Evolutionary conservation across 2,888 invertebrate species (phyloP), one percentile per base, ranked within the genome.

Genomic region (Smittia sp.): DNA sequence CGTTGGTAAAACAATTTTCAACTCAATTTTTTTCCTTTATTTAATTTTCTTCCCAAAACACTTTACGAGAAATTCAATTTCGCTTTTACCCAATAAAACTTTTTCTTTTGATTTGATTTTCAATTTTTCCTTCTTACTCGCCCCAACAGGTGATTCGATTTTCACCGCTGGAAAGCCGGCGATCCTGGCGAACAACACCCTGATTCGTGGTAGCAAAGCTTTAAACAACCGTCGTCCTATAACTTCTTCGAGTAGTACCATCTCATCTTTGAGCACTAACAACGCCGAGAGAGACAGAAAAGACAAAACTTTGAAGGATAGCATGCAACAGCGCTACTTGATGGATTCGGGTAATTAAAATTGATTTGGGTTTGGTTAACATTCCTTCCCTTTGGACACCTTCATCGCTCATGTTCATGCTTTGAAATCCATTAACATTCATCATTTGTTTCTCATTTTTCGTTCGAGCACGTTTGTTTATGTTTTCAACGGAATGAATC

Each of bases 301-400:
- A 32, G 73, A 73, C 41, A 73, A 73, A 38, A 38, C 54, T 15
- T 22, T 54, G 1, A 73, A 73, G 25, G 63, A 63, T 15, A 41
- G 27, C 27, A 41, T 63, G 39, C 72, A 73, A 39, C 67, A 38
- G n/a, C 63, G 63, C 13, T 73, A 65, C 20, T 54, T 65, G 65
- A 73, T 73, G 65, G 73, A 73, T 65, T 73, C 73, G 39, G 73
- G 73, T 73, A 73, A 65, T 73, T 63, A 73, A 13, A 67, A 32
- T 65, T 24, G 13, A n/a, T 25, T 27, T 62, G 62, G n/a, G 15
- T 24, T 62, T 62, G 11, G 4, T 24, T 62, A 6, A 62, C 11
- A 62, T 62, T 20, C 24, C 11, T 15, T 32, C 32, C 4, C 32
- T 6, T 9, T 32, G 32, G 32, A 6, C 32, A 32, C 32, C 32